phyloP scores from a whole-genome alignment of 2,888 invertebrate species.

The Oxycera nigricornis region DNA sequence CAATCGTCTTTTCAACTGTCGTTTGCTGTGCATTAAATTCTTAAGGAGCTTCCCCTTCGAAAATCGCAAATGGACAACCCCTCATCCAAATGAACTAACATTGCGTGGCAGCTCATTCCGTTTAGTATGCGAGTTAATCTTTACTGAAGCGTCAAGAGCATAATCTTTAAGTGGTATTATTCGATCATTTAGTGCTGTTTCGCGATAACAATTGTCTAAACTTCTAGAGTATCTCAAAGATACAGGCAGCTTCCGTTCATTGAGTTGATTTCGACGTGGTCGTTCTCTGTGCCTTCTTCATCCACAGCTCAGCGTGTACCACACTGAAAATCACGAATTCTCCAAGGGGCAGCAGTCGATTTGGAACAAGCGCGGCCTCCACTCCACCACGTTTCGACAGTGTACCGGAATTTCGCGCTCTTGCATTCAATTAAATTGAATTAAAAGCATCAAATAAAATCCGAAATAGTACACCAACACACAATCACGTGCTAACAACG shows the following conservation, averaged over 20 bases:
- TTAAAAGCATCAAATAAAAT: neutral
- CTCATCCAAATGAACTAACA: no score
- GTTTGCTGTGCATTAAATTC: no score
- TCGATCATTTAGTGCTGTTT: neutral
- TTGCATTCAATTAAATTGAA: constrained; percentile 11
- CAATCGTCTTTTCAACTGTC: no score
- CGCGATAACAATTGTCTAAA: constrained; percentile 18
- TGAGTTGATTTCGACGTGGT: constrained; percentile 3
- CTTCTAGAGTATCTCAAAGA: constrained; percentile 10
- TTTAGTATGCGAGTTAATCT: neutral
- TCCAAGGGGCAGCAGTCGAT: constrained; percentile 21
- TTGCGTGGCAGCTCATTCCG: no score
- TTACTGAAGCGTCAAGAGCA: neutral
- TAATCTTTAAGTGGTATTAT: constrained; percentile 4
- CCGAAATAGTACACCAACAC: neutral
- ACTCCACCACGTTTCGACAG: neutral
- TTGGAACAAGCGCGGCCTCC: constrained; percentile 17
- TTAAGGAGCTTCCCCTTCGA: no score
- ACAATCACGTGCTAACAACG: neutral
- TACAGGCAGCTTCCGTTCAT: constrained; percentile 35
- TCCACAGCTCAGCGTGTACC: neutral
- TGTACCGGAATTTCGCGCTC: constrained; percentile 31
- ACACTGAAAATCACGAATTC: constrained; percentile 6
- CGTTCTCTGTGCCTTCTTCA: neutral
- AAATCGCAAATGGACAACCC: no score